Percentiles rank a stretch among this genome's conserved stretches.
Conservation (phyloP, 2,888 invertebrate species). For the Cephus pygmeus region DNA sequence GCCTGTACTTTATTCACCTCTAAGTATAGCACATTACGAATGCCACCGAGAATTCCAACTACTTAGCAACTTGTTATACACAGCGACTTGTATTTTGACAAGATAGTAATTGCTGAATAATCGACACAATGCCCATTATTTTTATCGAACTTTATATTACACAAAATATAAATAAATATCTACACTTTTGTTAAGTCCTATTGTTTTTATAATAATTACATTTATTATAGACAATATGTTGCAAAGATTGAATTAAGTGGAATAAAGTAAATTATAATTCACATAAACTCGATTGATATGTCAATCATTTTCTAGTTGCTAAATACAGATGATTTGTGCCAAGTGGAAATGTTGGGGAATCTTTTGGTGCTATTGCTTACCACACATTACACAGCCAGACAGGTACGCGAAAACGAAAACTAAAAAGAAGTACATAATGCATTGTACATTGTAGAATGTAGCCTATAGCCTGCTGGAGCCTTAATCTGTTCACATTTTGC, state of each 20-base stretch:
- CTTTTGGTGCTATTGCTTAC: slow-evolving; percentile 64
- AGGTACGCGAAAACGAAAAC: slow-evolving; percentile 26
- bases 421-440: slow-evolving; percentile 55
- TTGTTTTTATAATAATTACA: slow-evolving; percentile 49
- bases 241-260: slow-evolving; percentile 40
- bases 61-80: not conserved
- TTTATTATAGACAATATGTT: slow-evolving; percentile 44
- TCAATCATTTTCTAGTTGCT: slow-evolving; percentile 2
- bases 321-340: slow-evolving; percentile 33
- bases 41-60: not conserved
- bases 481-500: slow-evolving; percentile 64
- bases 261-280: slow-evolving; percentile 24
- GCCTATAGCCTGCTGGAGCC: slow-evolving; percentile 66
- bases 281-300: slow-evolving; percentile 19
- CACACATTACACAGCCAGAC: slow-evolving; percentile 66
- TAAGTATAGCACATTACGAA: not conserved
- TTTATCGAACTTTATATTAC: slow-evolving; percentile 26
- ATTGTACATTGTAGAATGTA: slow-evolving; percentile 66
- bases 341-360: slow-evolving; percentile 39
- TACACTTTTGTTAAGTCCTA: slow-evolving; percentile 53
- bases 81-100: not conserved
- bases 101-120: not conserved
- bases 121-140: slow-evolving; percentile 21
- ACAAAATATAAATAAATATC: slow-evolving; percentile 45
- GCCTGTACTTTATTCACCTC: not conserved